Conservation (phyloP, 2,113 vertebrate genomes). For the Centrocercus urophasianus region DNA sequence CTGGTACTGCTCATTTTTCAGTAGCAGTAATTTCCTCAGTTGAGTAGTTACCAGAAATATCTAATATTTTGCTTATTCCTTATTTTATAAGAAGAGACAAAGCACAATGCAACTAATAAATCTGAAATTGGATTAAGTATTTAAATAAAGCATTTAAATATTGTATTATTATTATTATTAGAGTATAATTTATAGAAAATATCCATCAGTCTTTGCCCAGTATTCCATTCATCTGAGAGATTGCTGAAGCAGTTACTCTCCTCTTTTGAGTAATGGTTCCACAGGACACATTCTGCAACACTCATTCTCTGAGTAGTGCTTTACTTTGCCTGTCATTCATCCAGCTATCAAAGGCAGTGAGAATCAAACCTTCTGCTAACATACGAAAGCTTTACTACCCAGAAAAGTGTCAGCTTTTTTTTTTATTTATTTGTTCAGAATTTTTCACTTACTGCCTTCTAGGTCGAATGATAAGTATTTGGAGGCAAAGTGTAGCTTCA, state of each 20-base stretch:
- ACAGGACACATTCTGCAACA: slow-evolving; percentile 16
- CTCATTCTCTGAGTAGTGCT: background rate
- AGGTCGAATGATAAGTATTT: slow-evolving; percentile 57
- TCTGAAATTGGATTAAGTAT: fast-evolving
- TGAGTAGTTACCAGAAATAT: background rate
- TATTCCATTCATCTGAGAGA: background rate
- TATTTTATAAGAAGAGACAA: background rate
- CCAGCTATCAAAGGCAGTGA: slow-evolving; percentile 38
- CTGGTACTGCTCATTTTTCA: background rate
- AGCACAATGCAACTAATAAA: background rate
- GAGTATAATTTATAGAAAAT: background rate
- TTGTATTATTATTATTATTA: background rate
- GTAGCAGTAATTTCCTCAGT: background rate
- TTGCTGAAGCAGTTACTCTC: background rate
- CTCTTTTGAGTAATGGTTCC: background rate
- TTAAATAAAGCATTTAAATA: background rate
- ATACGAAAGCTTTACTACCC: background rate
- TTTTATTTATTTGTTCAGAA: slow-evolving; percentile 41
- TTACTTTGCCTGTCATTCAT: slow-evolving; percentile 15
- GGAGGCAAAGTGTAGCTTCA: slow-evolving; percentile 44
- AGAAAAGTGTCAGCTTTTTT: slow-evolving; percentile 48
- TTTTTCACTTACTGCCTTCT: slow-evolving; percentile 54
- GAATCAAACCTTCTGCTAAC: slow-evolving; percentile 35
- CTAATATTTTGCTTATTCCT: background rate
- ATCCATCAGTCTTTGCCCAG: background rate